Evolutionary conservation across 2,888 invertebrate species (phyloP), one percentile per base, ranked within the genome.

Genomic region (Aporophyla nigra): DNA sequence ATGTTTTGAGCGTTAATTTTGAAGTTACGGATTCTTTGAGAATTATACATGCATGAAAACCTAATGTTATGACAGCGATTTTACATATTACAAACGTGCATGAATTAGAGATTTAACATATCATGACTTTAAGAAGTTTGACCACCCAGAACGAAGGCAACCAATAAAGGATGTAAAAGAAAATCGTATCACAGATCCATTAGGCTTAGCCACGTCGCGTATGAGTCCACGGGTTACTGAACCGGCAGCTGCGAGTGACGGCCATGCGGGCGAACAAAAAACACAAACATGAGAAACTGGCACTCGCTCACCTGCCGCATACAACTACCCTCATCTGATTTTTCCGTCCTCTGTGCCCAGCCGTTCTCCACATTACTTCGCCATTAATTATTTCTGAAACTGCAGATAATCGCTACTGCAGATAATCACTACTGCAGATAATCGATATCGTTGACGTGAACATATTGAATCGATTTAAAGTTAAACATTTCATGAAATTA

Each of bases 171-270:
- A 84, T 82, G 74, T 70, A 71, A 80, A 80, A 83, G 80, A 69
- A 80, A 80, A 80, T 82, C 70, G 84, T 91, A 92, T 91, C 87
- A 90, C 86, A 89, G 90, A 88, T 87, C 84, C 88, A 93, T 92
- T 93, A 92, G 84, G 81, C 86, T 86, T 85, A 24, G 85, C 56
- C 68, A 82, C 69, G 58, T 83, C 87, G 89, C 89, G 83, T 90
- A 88, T 86, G 90, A 88, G 84, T 91, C 89, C 88, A 88, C 83
- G 91, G 93, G 94, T 93, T 91, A 93, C 87, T 93, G 92, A 92
- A 92, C 93, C 78, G 91, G 91, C 95, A 95, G 95, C 94, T 95
- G 96, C 92, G 81, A 77, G 87, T 78, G 88, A 73, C 72, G 77
- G 83, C 61, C 85, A 91, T 92, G 91, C 91, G 90, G 91, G 91